Percentiles rank a stretch among this genome's conserved stretches.
Conservation (phyloP, 2,888 invertebrate species). For the Biston betularia region DNA sequence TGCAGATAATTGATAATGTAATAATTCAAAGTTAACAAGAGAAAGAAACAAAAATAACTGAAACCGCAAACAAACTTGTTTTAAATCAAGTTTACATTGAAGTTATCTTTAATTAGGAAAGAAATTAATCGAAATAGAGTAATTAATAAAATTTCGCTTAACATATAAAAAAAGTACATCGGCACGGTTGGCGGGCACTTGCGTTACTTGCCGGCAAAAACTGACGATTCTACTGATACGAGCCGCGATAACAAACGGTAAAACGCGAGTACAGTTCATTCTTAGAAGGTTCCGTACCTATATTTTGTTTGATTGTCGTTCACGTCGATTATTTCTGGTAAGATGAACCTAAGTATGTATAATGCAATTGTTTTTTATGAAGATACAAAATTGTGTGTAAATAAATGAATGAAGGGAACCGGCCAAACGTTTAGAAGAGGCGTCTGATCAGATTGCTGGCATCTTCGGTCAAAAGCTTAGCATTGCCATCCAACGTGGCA, state of each 20-base stretch:
- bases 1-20: too few species aligned
- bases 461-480: too few species aligned
- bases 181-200: slow-evolving; percentile 48
- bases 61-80: slow-evolving; percentile 11
- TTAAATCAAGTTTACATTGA: slow-evolving; percentile 42
- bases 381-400: too few species aligned
- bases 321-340: neutral
- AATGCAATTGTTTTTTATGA: too few species aligned
- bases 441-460: too few species aligned
- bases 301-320: neutral
- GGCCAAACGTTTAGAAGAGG: too few species aligned
- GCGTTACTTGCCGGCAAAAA: slow-evolving; percentile 47
- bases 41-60: neutral
- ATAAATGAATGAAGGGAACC: too few species aligned
- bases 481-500: too few species aligned
- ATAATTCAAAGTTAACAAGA: neutral
- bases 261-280: neutral
- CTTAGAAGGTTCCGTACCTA: neutral
- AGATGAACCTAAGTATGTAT: too few species aligned
- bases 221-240: slow-evolving; percentile 55
- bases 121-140: slow-evolving; percentile 66
- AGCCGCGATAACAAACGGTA: slow-evolving; percentile 24
- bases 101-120: slow-evolving; percentile 50
- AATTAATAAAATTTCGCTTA: slow-evolving; percentile 68
- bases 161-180: slow-evolving; percentile 48